Evolutionary conservation across 2,113 vertebrate species (phyloP).

Genomic region (Stegastes partitus): DNA sequence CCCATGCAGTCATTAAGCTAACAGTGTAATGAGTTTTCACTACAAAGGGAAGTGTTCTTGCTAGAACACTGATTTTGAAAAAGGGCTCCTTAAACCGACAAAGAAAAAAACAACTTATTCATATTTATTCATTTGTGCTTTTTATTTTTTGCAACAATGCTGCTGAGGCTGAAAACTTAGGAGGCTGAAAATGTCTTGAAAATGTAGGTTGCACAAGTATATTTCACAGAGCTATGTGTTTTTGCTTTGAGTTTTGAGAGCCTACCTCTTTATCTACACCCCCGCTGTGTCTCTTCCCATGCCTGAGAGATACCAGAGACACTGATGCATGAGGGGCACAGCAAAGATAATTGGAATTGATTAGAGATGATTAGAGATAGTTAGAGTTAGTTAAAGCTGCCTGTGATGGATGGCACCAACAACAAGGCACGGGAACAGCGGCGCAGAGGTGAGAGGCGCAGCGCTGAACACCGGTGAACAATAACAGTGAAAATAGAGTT

Average conservation of each 20-base stretch:
- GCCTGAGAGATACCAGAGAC: constrained; percentile 62
- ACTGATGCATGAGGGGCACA: constrained; percentile 65
- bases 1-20: constrained; percentile 64
- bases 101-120: not conserved
- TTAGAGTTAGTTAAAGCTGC: constrained; percentile 71
- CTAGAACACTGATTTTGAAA: constrained; percentile 13
- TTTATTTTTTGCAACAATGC: constrained; percentile 11
- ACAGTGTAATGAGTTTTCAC: constrained; percentile 59
- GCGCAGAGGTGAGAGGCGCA: constrained; percentile 52
- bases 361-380: constrained; percentile 78
- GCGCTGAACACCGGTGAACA: constrained; percentile 65
- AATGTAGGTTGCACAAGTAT: not conserved
- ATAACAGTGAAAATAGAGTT: constrained; percentile 81
- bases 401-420: constrained; percentile 73
- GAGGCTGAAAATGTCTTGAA: not conserved
- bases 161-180: not conserved
- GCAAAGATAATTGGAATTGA: constrained; percentile 77
- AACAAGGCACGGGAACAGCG: constrained; percentile 57
- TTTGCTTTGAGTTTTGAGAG: constrained; percentile 24
- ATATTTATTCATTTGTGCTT: constrained; percentile 4
- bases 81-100: not conserved
- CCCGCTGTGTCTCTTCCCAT: constrained; percentile 28
- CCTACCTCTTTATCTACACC: constrained; percentile 29
- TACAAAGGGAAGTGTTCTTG: constrained; percentile 47
- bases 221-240: not conserved